Evolutionary conservation across 2,113 vertebrate species (phyloP).

Genomic region (Hylia prasina): DNA sequence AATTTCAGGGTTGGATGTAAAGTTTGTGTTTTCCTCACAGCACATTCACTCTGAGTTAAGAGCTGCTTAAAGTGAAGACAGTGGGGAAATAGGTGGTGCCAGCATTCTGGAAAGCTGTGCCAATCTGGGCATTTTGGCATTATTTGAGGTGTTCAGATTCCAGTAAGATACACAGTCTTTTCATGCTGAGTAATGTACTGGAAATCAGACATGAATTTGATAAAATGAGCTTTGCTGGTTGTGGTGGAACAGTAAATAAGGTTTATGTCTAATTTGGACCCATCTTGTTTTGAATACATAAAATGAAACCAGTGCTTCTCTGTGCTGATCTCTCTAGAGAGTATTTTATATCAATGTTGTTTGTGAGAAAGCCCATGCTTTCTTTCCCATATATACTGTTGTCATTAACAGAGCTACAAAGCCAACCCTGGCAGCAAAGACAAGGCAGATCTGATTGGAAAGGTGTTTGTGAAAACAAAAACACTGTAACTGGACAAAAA

Average conservation of each 20-base stretch:
- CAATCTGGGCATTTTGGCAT: neutral
- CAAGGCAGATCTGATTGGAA: neutral
- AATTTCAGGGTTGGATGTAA: neutral
- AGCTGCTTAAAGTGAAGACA: neutral
- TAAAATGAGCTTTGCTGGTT: neutral
- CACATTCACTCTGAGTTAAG: neutral
- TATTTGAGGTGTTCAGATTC: neutral
- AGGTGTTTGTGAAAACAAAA: neutral
- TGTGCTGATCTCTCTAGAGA: neutral
- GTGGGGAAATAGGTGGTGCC: neutral
- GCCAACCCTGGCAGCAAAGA: neutral
- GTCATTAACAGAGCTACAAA: neutral
- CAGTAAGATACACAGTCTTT: neutral
- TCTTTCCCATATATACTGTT: neutral
- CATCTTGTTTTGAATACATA: neutral
- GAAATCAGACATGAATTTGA: conserved; percentile 14
- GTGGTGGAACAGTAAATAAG: neutral
- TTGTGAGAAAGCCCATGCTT: neutral
- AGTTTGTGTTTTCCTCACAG: neutral
- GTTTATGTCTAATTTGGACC: neutral
- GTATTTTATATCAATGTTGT: neutral
- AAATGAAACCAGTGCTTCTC: neutral
- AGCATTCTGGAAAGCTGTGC: neutral
- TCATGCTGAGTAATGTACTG: neutral
- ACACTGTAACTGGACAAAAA: neutral